A percentile compares a stretch with the other conserved stretches of the same genome.
Evolutionary conservation across 2,888 invertebrate species (phyloP).

Genomic region (Orgyia antiqua): DNA sequence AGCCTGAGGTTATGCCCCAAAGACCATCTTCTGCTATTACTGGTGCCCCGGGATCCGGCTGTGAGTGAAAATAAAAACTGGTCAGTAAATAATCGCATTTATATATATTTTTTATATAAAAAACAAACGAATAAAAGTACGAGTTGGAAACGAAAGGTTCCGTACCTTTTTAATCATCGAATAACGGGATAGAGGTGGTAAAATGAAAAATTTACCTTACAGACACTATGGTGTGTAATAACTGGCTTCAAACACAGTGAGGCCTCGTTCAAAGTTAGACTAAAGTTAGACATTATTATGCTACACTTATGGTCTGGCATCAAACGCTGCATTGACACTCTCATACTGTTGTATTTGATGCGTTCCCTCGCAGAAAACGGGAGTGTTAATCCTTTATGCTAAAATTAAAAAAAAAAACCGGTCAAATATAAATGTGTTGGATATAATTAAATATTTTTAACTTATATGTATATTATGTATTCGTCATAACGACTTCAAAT

Average conservation of each 20-base stretch:
- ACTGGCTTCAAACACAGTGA: slow-evolving; percentile 52
- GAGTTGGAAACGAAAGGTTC: too few species aligned
- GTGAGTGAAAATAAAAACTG: slow-evolving; percentile 5
- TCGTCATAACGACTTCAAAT: too few species aligned
- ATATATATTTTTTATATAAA: too few species aligned
- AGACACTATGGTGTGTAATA: slow-evolving; percentile 43
- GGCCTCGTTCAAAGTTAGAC: slow-evolving; percentile 33
- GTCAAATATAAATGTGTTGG: too few species aligned
- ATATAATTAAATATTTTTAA: too few species aligned
- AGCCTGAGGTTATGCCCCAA: slow-evolving; percentile 66
- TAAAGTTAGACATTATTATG: slow-evolving; percentile 20
- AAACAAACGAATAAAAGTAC: too few species aligned
- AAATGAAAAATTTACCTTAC: too few species aligned
- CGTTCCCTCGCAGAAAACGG: slow-evolving; percentile 49
- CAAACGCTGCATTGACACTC: slow-evolving; percentile 52
- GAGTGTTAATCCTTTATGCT: slow-evolving; percentile 32
- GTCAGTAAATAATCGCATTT: too few species aligned
- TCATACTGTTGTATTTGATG: slow-evolving; percentile 42
- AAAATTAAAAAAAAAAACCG: too few species aligned
- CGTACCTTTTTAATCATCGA: too few species aligned
- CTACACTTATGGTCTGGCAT: slow-evolving; percentile 40
- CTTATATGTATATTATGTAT: too few species aligned
- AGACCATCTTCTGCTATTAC: slow-evolving; percentile 52
- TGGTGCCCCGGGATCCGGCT: slow-evolving; percentile 65
- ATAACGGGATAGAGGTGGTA: too few species aligned